phyloP scores from a whole-genome alignment of 1,140 invertebrate species.

The Colletes gigas region DNA sequence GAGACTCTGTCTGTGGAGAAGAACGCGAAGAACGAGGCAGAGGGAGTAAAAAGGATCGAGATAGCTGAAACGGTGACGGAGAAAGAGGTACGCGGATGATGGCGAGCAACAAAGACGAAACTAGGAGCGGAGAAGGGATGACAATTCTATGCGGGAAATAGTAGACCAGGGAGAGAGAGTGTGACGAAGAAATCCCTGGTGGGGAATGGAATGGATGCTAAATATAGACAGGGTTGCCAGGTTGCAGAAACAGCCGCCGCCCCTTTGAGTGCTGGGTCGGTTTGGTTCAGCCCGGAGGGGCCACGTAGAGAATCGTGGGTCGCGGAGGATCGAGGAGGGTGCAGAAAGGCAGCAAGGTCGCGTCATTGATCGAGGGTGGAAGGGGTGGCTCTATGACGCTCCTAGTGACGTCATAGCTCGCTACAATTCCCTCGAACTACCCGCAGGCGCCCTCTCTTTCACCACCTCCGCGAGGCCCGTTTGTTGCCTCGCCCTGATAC shows the following conservation, averaged over 20 bases:
- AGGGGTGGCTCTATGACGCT: slow-evolving; percentile 75
- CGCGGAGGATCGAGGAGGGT: slow-evolving; percentile 35
- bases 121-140: slow-evolving; percentile 4
- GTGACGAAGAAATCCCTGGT: slow-evolving; percentile 25
- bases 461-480: slow-evolving; percentile 54
- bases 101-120: not conserved
- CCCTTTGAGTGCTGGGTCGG: slow-evolving; percentile 77
- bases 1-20: not conserved
- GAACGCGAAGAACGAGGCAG: not conserved
- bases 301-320: slow-evolving; percentile 42
- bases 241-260: slow-evolving; percentile 81
- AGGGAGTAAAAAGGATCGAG: not conserved
- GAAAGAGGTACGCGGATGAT: slow-evolving; percentile 17
- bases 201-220: slow-evolving; percentile 74
- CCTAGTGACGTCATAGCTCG: slow-evolving; percentile 78
- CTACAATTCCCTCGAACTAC: slow-evolving; percentile 69
- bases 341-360: slow-evolving; percentile 74
- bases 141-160: slow-evolving; percentile 27
- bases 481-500: slow-evolving; percentile 64
- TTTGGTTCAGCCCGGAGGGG: slow-evolving; percentile 60
- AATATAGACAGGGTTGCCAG: slow-evolving; percentile 81
- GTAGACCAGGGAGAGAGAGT: slow-evolving; percentile 47
- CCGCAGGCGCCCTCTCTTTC: slow-evolving; percentile 66
- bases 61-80: not conserved
- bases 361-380: slow-evolving; percentile 78